Percentiles rank a stretch among this genome's conserved stretches.
Evolutionary conservation across 2,888 invertebrate genomes (phyloP).

Genomic region (Volucella bombylans): DNA sequence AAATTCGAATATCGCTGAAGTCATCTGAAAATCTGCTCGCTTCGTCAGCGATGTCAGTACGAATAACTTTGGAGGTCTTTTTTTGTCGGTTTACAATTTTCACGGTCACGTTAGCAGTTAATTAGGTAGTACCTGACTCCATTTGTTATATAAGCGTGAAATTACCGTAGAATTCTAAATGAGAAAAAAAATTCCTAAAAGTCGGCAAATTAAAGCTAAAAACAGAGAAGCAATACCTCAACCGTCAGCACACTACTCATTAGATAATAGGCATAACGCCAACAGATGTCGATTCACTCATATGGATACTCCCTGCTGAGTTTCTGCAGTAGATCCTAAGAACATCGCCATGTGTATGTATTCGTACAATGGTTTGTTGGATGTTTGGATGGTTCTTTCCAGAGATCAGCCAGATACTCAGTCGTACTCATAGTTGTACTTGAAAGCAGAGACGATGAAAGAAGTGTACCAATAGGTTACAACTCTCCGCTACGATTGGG

Average conservation of each 20-base stretch:
- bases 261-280: neutral
- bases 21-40: too few species aligned
- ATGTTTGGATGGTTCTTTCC: neutral
- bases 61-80: conserved; percentile 10
- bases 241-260: neutral
- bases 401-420: neutral
- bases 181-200: neutral
- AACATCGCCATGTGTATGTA: neutral
- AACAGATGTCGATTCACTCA: too few species aligned
- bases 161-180: conserved; percentile 7
- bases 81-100: conserved; percentile 8
- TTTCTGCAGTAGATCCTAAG: neutral
- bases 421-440: too few species aligned
- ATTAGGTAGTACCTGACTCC: conserved; percentile 5
- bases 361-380: too few species aligned
- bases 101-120: conserved; percentile 32
- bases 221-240: neutral
- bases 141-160: conserved; percentile 34
- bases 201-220: neutral
- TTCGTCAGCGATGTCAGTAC: neutral
- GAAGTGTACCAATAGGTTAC: conserved; percentile 48
- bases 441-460: neutral
- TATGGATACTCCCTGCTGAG: too few species aligned
- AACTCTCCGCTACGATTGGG: conserved; percentile 28
- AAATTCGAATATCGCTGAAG: too few species aligned